Conservation (phyloP, 2,888 invertebrate genomes). For the Tetramorium bicarinatum region DNA sequence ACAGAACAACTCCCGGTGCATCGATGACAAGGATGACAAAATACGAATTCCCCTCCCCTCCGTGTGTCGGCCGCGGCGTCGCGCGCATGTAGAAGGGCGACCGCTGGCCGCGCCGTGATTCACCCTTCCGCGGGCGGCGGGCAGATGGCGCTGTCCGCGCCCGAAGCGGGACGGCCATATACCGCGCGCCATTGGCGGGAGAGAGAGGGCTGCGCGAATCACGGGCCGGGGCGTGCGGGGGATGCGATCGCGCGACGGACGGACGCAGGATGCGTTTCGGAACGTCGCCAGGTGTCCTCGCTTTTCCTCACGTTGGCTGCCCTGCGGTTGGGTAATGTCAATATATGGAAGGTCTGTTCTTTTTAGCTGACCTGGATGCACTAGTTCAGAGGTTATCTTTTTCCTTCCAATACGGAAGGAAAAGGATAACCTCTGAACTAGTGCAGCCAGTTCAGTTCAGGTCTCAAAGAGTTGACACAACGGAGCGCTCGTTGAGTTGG, state of each 20-base stretch:
- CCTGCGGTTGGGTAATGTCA: slow-evolving; percentile 43
- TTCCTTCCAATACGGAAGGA: too few species aligned
- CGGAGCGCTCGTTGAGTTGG: background rate
- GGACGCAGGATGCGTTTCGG: slow-evolving; percentile 61
- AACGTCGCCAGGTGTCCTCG: slow-evolving; percentile 32
- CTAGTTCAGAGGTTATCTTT: too few species aligned
- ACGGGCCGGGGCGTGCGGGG: background rate
- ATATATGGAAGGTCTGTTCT: background rate
- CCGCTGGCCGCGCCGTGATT: background rate
- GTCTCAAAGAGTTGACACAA: too few species aligned
- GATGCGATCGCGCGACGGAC: too few species aligned
- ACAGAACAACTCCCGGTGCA: slow-evolving; percentile 73
- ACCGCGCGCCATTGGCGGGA: background rate
- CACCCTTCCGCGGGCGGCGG: too few species aligned
- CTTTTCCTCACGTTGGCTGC: slow-evolving; percentile 57
- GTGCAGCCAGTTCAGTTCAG: too few species aligned
- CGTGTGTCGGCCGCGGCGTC: slow-evolving; percentile 52
- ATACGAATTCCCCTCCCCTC: slow-evolving; percentile 67
- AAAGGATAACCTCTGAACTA: too few species aligned
- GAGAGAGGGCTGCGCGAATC: background rate
- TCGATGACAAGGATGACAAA: slow-evolving; percentile 77
- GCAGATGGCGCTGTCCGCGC: background rate
- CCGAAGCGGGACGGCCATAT: background rate
- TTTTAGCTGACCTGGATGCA: too few species aligned
- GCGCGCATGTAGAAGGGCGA: slow-evolving; percentile 62